Evolutionary conservation across 2,113 vertebrate genomes (phyloP).

Genomic region (Pteruthius melanotis): DNA sequence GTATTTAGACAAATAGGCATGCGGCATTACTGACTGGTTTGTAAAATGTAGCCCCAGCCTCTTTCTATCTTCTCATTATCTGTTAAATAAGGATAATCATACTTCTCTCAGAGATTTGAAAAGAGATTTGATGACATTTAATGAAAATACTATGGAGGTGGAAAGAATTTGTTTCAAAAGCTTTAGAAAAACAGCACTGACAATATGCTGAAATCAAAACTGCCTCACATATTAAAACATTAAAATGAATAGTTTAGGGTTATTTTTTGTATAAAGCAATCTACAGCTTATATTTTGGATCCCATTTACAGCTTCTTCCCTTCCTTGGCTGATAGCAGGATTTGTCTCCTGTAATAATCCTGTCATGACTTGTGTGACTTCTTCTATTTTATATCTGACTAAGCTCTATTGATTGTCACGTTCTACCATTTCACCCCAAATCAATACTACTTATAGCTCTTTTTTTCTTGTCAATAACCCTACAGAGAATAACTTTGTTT

Average conservation of each 20-base stretch:
- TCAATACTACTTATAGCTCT: slow-evolving; percentile 23
- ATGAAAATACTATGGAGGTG: slow-evolving; percentile 55
- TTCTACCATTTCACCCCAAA: slow-evolving; percentile 38
- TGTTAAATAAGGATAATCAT: slow-evolving; percentile 58
- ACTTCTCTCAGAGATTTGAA: slow-evolving; percentile 35
- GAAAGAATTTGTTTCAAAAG: slow-evolving; percentile 53
- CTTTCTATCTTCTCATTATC: slow-evolving; percentile 32
- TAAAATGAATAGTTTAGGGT: neutral
- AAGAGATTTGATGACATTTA: slow-evolving; percentile 45
- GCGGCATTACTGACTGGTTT: neutral
- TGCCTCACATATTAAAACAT: neutral
- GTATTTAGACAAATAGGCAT: neutral
- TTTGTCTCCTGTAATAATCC: neutral
- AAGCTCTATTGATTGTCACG: slow-evolving; percentile 48
- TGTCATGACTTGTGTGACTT: neutral
- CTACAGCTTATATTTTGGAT: neutral
- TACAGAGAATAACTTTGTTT: slow-evolving; percentile 26
- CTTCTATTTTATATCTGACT: slow-evolving; percentile 43
- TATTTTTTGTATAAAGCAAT: neutral
- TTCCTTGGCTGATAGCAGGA: neutral
- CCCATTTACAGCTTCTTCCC: neutral
- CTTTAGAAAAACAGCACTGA: slow-evolving; percentile 30
- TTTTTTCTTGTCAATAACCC: neutral
- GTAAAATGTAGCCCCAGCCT: neutral
- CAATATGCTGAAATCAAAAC: slow-evolving; percentile 36